These are phyloP conservation scores for Drosophila arawakana DNA, from an alignment of 1,140 invertebrate species.

Conservation along the genomic window DNA sequence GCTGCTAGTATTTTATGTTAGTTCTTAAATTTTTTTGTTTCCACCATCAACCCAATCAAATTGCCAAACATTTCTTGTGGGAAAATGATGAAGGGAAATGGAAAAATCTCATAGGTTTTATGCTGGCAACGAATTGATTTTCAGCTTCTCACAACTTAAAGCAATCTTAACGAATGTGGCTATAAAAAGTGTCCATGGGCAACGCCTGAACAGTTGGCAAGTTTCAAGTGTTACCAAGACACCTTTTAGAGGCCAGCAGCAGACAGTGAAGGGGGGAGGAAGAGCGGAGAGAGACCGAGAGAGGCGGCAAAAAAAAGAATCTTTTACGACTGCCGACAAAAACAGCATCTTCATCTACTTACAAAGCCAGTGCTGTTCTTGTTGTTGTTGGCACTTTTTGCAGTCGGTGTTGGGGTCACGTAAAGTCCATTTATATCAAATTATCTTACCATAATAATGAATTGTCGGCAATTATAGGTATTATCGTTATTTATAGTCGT, in stretches of 20 bases:
- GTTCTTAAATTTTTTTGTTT: slow-evolving; percentile 25
- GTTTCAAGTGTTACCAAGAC: slow-evolving; percentile 39
- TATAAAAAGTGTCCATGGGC: slow-evolving; percentile 68
- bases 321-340: slow-evolving; percentile 47
- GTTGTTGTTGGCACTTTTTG: slow-evolving; percentile 38
- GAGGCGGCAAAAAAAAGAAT: slow-evolving; percentile 16
- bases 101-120: slow-evolving; percentile 27
- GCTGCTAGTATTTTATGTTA: too few species aligned
- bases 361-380: slow-evolving; percentile 12
- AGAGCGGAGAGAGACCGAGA: background rate
- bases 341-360: slow-evolving; percentile 47
- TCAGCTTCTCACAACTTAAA: slow-evolving; percentile 46
- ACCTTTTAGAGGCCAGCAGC: slow-evolving; percentile 36
- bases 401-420: slow-evolving; percentile 72
- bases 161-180: slow-evolving; percentile 61
- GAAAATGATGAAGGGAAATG: slow-evolving; percentile 20
- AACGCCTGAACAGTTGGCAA: slow-evolving; percentile 23
- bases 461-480: slow-evolving; percentile 84
- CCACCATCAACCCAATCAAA: slow-evolving; percentile 45
- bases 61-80: slow-evolving; percentile 30
- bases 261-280: background rate
- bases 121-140: slow-evolving; percentile 67
- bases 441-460: slow-evolving; percentile 84
- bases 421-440: slow-evolving; percentile 84
- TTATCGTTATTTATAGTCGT: slow-evolving; percentile 84